These are phyloP conservation scores for Apodemia mormo DNA, from an alignment of 2,888 invertebrate species.

Conservation along the genomic window DNA sequence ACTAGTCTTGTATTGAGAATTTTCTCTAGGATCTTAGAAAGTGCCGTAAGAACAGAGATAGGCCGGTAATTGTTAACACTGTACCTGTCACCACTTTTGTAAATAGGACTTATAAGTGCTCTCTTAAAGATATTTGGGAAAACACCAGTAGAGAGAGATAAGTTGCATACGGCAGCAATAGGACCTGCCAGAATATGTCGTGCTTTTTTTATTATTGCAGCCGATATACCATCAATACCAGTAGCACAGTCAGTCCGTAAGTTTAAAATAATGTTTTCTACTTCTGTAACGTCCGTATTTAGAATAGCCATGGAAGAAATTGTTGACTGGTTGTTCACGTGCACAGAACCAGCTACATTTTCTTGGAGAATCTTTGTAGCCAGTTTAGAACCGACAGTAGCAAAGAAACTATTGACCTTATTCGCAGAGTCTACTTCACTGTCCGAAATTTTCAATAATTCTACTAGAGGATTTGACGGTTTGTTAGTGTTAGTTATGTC, in stretches of 20 bases:
- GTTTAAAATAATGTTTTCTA: background rate
- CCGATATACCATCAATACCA: background rate
- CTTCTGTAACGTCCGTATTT: background rate
- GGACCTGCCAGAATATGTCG: background rate
- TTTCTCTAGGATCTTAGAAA: background rate
- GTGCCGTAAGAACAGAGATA: background rate
- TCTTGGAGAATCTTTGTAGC: background rate
- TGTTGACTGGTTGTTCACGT: no score
- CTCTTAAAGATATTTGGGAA: no score
- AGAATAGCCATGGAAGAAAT: no score
- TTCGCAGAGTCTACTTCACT: background rate
- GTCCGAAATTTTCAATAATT: no score
- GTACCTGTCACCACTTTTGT: no score
- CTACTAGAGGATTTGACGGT: no score
- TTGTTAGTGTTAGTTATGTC: background rate
- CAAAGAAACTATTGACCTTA: background rate
- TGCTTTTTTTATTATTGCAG: background rate
- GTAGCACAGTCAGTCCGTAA: background rate
- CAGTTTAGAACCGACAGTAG: background rate
- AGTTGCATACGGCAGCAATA: no score
- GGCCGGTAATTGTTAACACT: background rate
- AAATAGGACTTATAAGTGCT: no score
- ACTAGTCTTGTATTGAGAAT: background rate
- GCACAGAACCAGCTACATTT: no score
- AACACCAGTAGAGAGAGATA: no score